phyloP scores from a whole-genome alignment of 2,888 invertebrate genomes.

The Eupithecia tripunctaria region DNA sequence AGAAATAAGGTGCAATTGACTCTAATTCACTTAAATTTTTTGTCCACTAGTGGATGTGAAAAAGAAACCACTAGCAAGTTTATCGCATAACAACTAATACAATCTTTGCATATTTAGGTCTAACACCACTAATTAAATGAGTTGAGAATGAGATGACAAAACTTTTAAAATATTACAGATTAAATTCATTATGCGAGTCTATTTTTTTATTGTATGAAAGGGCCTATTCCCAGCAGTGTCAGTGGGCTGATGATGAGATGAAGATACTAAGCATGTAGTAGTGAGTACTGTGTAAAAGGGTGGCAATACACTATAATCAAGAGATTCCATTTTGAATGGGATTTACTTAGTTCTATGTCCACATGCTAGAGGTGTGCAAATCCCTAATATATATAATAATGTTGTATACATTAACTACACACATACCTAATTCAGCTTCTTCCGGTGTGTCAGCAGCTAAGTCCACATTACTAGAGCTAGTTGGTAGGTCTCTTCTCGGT shows the following conservation, averaged over 20 bases:
- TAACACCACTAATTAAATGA: too few relatives aligned
- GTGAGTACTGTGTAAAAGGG: neutral
- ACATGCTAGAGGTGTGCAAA: too few relatives aligned
- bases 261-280: neutral
- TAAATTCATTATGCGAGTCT: neutral
- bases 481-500: slow-evolving; percentile 88
- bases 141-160: neutral
- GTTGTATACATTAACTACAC: neutral
- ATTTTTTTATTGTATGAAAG: neutral
- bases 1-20: too few relatives aligned
- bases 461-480: slow-evolving; percentile 91
- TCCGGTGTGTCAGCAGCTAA: slow-evolving; percentile 86
- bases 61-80: too few relatives aligned
- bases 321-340: neutral
- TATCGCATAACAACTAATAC: too few relatives aligned
- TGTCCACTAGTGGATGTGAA: too few relatives aligned
- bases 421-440: slow-evolving; percentile 77
- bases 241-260: too few relatives aligned
- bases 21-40: too few relatives aligned
- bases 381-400: too few relatives aligned
- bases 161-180: too few relatives aligned
- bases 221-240: too few relatives aligned
- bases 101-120: too few relatives aligned
- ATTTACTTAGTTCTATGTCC: neutral
- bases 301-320: neutral